phyloP scores from a whole-genome alignment of 2,888 invertebrate genomes.

The Copidosoma aretas region DNA sequence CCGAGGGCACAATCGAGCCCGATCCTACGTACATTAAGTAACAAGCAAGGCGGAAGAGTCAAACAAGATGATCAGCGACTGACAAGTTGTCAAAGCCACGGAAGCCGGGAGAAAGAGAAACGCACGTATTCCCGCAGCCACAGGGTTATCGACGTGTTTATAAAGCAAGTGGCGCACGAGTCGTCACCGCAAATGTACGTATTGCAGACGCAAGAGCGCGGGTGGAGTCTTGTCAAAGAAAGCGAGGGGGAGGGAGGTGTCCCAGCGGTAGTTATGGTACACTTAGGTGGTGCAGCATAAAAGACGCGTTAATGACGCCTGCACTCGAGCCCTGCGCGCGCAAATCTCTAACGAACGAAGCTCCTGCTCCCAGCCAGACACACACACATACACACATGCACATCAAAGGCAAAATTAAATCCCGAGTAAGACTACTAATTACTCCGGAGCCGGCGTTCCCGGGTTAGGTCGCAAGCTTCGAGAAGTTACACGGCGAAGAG shows the following conservation, averaged over 20 bases:
- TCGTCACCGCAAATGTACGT: too few relatives aligned
- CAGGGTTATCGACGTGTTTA: not conserved
- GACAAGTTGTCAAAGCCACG: too few relatives aligned
- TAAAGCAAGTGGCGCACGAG: not conserved
- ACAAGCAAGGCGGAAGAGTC: too few relatives aligned
- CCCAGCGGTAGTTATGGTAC: not conserved
- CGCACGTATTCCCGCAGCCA: too few relatives aligned
- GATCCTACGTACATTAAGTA: too few relatives aligned
- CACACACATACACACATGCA: slow-evolving; percentile 19
- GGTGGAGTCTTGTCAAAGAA: not conserved
- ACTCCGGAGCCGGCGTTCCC: slow-evolving; percentile 9
- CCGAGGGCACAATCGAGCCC: too few relatives aligned
- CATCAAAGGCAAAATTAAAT: slow-evolving; percentile 45
- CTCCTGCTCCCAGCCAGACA: slow-evolving; percentile 13
- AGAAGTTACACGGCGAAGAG: too few relatives aligned
- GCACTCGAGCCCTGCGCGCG: slow-evolving; percentile 13
- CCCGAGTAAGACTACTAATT: slow-evolving; percentile 41
- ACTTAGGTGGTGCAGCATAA: slow-evolving; percentile 8
- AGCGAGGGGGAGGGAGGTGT: not conserved
- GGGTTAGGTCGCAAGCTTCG: too few relatives aligned
- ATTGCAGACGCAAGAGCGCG: not conserved
- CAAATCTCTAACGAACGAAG: slow-evolving; percentile 41
- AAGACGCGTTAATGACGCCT: slow-evolving; percentile 39
- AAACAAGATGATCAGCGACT: too few relatives aligned
- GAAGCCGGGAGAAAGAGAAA: too few relatives aligned